A percentile compares a stretch with the other conserved stretches of the same genome.
These are phyloP conservation scores for Saimiri boliviensis DNA, from an alignment of 2,113 vertebrate genomes.

Conservation along the genomic window DNA sequence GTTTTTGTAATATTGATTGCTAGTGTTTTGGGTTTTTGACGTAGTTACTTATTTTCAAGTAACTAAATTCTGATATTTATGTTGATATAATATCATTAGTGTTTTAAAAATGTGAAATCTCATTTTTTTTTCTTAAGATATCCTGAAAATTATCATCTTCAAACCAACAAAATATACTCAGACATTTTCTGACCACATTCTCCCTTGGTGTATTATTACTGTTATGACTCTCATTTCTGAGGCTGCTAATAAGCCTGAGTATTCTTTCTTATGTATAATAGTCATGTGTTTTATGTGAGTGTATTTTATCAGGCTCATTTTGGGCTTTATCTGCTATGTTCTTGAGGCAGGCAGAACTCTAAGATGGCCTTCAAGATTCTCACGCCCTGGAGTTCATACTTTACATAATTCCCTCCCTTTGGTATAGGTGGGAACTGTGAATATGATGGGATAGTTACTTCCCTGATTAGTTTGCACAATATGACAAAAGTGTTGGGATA, in stretches of 20 bases:
- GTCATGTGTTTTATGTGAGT: neutral
- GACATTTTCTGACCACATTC: neutral
- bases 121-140: neutral
- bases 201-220: neutral
- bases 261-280: neutral
- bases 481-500: neutral
- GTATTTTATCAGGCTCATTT: neutral
- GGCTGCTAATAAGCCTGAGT: neutral
- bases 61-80: neutral
- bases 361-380: neutral
- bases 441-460: neutral
- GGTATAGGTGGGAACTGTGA: neutral
- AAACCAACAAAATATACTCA: neutral
- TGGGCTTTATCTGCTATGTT: neutral
- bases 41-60: slow-evolving; percentile 3
- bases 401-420: neutral
- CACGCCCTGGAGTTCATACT: neutral
- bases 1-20: neutral
- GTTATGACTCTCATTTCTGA: neutral
- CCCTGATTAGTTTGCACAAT: neutral
- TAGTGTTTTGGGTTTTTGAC: neutral
- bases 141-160: neutral
- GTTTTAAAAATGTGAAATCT: neutral
- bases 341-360: neutral
- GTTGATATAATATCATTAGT: neutral